Evolutionary conservation across 2,888 invertebrate species (phyloP), one percentile per base, ranked within the genome.

Genomic region (Folsomia candida): DNA sequence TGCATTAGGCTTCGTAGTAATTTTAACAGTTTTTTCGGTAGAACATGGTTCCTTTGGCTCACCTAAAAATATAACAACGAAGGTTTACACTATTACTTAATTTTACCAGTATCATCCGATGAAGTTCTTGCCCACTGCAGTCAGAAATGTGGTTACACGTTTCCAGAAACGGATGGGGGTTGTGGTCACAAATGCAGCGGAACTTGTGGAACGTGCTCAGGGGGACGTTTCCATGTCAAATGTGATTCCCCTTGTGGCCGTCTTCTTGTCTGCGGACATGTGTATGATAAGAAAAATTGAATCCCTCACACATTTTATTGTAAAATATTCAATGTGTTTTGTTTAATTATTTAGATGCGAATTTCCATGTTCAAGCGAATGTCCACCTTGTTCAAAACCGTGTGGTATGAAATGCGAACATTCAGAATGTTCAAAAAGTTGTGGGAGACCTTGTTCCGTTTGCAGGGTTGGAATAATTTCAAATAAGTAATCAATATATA

Each of bases 231-330:
- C 66, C 90, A 90, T 81, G 80, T 79, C 70, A 82, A 85, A 27
- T 90, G 90, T 82, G 75, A 78, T 28, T 84, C 86, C 77, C 82
- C 83, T 26, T 91, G 90, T 82, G 84, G 84, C 4, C 84, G 85
- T 62, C 78, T 81, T 20, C 84, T 89, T 71, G 85, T 90, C 58
- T 90, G 90, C 81, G 88, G 88, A 51, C 89, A 90, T 81, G 82
- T 84, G 3, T 83, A 37, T 9, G 37, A 9, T 37, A 9, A 37
- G 14, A 37, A 4, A 14, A 4, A 37, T 37, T 37, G 37, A 37
- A 14, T 37, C 37, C 6, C 37, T 37, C 14, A 14, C 6, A 37
- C 6, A 37, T 14, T 37, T 14, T 14, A 9, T 37, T 37, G 14
- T 37, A 37, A 37, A 37, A 9, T 37, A 37, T 9, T 14, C 37